A percentile compares a stretch with the other conserved stretches of the same genome.
Evolutionary conservation across 2,888 invertebrate genomes (phyloP).

Genomic region (Eucriotettix oculatus): DNA sequence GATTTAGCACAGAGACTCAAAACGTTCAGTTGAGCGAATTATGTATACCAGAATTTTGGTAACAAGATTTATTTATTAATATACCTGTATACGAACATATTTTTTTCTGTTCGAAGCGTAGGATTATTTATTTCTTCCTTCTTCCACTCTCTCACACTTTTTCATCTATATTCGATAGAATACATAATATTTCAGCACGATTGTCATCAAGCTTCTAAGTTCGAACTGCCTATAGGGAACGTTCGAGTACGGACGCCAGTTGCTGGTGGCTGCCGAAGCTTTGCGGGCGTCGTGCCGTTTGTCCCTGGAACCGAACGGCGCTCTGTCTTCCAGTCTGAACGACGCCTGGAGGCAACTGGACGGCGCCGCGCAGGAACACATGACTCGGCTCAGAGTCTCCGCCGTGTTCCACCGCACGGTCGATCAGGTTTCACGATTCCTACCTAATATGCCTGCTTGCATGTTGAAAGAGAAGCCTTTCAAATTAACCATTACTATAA

Average conservation of each 20-base stretch:
- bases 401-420: constrained; percentile 54
- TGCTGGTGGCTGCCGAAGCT: constrained; percentile 55
- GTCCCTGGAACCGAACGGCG: constrained; percentile 36
- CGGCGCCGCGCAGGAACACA: constrained; percentile 54
- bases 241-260: constrained; percentile 64
- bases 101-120: no score
- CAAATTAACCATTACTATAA: no score
- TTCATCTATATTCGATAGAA: no score
- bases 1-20: no score
- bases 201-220: neutral
- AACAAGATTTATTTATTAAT: no score
- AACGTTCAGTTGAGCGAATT: no score
- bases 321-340: constrained; percentile 37
- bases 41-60: no score
- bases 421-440: constrained; percentile 5
- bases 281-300: constrained; percentile 55
- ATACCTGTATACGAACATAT: no score
- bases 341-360: constrained; percentile 52
- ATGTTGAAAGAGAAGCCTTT: no score
- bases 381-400: constrained; percentile 56
- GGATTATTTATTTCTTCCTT: no score
- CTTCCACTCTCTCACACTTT: no score
- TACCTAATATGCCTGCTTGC: no score
- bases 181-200: neutral
- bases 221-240: constrained; percentile 40